Base-by-base conservation (phyloP, 1,140 invertebrate species). In the Eriocheir sinensis region DNA sequence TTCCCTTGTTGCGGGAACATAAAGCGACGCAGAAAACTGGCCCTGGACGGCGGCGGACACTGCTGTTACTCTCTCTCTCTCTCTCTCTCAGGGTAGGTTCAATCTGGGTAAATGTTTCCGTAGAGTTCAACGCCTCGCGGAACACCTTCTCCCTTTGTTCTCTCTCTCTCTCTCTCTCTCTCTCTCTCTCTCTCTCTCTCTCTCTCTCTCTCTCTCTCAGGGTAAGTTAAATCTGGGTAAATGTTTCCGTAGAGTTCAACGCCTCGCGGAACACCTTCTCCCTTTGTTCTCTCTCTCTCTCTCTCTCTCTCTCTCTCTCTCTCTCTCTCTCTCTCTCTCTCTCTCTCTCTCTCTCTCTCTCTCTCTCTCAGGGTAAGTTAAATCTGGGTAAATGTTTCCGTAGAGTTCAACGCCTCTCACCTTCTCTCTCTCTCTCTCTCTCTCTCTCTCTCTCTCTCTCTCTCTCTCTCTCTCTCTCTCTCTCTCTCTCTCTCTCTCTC, bases 121-220 rank as follows among this genome's bases (percentile, higher is more conserved):
- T n/a, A 15, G 12, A 72, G 12, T 72, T 72, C 60, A 72, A 15
- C 12, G 12, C n/a, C 60, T 72, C n/a, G n/a, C 60, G 12, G 12
- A 15, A 15, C 60, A 15, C 60, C n/a, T 72, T 72, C 60, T 72
- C 60, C 60, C n/a, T n/a, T 72, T 72, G 12, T n/a, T 72, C 60
- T 72, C 60, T 72, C 60, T 72, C 12, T 72, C 60, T 15, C 12
- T n/a, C n/a, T n/a, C 60, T 72, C 60, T 15, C n/a, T 15, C n/a
- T 72, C 60, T 72, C 60, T 72, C 60, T 72, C 60, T 72, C 60
- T 72, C 60, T 72, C 60, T 72, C 60, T 72, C 60, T 72, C 60
- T 72, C 60, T 72, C 60, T 72, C 60, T 72, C 60, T 72, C n/a
- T n/a, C n/a, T n/a, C n/a, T n/a, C n/a, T n/a, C n/a, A n/a, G n/a